Conservation (phyloP, 2,888 invertebrate species). For the Tetrapedia diversipes region DNA sequence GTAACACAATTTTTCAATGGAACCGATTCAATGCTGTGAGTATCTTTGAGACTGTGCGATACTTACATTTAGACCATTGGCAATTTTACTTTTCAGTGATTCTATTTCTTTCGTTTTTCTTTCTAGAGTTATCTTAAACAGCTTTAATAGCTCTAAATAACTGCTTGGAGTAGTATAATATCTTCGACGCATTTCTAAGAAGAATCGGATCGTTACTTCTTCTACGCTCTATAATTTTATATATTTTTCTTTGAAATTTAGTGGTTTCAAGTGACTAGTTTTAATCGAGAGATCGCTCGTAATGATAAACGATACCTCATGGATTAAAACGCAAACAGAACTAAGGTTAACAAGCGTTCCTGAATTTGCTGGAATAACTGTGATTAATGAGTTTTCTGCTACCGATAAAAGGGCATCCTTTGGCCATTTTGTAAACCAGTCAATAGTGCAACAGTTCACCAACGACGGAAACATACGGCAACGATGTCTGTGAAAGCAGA, state of each 20-base stretch:
- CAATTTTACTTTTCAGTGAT: constrained; percentile 87
- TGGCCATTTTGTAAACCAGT: constrained; percentile 98
- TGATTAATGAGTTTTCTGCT: constrained; percentile 88
- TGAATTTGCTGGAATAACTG: constrained; percentile 84
- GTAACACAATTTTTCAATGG: background rate
- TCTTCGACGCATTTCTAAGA: constrained; percentile 91
- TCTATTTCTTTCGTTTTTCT: constrained; percentile 89
- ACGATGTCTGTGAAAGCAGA: constrained; percentile 85
- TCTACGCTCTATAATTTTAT: constrained; percentile 88
- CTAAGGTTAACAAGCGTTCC: constrained; percentile 84
- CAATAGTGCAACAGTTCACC: constrained; percentile 95
- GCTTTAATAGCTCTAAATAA: constrained; percentile 92
- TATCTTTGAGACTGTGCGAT: background rate
- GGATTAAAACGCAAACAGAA: constrained; percentile 89
- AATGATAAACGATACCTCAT: constrained; percentile 83
- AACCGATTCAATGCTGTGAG: background rate
- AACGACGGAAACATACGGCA: constrained; percentile 97
- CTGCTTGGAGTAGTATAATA: constrained; percentile 97
- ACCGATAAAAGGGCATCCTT: constrained; percentile 93
- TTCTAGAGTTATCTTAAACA: constrained; percentile 88
- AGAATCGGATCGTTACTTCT: constrained; percentile 89
- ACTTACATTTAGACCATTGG: constrained; percentile 88
- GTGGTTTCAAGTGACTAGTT: background rate
- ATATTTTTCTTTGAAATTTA: background rate
- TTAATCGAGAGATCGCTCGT: background rate